Conservation (phyloP, 2,888 invertebrate species). For the Strigamia crassipes region DNA sequence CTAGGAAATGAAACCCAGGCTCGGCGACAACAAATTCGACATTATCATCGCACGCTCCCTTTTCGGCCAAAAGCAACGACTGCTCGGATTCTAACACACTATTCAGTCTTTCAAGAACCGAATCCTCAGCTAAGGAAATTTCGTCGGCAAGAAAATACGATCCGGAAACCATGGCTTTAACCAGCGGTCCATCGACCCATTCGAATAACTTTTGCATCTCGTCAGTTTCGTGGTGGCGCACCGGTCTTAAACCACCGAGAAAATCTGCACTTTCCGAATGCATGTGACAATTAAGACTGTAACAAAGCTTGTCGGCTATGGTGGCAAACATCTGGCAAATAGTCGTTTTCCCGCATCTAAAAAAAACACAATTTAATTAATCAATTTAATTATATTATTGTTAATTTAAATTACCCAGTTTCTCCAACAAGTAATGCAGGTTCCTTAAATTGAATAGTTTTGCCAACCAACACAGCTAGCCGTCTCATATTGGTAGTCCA, state of each 20-base stretch:
- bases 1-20: conserved; percentile 83
- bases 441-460: conserved; percentile 88
- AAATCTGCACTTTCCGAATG: conserved; percentile 98
- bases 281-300: conserved; percentile 96
- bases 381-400: background rate
- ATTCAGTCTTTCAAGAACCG: conserved; percentile 95
- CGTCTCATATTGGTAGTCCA: conserved; percentile 91
- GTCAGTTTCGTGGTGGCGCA: conserved; percentile 63
- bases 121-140: conserved; percentile 97
- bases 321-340: conserved; percentile 86
- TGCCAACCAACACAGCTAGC: conserved; percentile 66
- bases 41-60: conserved; percentile 64
- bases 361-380: conserved; percentile 44
- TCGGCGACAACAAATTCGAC: conserved; percentile 68
- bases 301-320: conserved; percentile 67
- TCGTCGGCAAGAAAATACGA: conserved; percentile 91
- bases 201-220: conserved; percentile 71
- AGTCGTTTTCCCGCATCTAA: conserved; percentile 92
- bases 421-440: conserved; percentile 95
- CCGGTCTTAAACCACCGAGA: conserved; percentile 91
- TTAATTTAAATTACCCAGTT: conserved; percentile 67
- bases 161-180: conserved; percentile 80
- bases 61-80: conserved; percentile 87
- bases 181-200: conserved; percentile 96
- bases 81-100: conserved; percentile 93